Base-by-base conservation (phyloP, 1,140 invertebrate species). In the Drosophila lacteicornis region DNA sequence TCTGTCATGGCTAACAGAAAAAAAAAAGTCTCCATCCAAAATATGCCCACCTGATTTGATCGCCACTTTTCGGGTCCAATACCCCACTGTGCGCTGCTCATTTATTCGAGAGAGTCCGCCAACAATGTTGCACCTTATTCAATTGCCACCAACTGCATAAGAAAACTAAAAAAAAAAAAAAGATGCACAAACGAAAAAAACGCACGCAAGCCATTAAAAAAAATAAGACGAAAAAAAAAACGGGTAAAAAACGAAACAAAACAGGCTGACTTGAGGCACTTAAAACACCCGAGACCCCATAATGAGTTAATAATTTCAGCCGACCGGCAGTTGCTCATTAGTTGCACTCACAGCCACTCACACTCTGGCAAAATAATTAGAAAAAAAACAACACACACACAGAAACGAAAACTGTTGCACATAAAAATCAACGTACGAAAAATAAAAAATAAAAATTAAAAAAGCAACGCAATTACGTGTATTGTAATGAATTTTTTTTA, bases 321-420 rank as follows among this genome's bases (percentile, higher is more conserved):
- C 57, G 76, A 80, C 69, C 62, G 69, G 67, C 82, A 75, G 59
- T 86, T 75, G 79, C 82, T 85, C 82, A 85, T 85, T 85, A 85
- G 82, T 65, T 67, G 79, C 67, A 75, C 71, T 75, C 47, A 56
- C 62, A 53, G 17, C 12, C 50, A 43, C 68, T 61, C 61, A 43
- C 43, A 79, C 46, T 50, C 12, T 22, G 25, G n/a, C 30, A 13
- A 53, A 63, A 78, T 61, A 78, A 77, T 68, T 67, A 68, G 60
- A 75, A 75, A 67, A 59, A 65, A 58, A 63, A 3, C 19, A 6
- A 49, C 25, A 51, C 15, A 56, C 56, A 49, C 46, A 63, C 51
- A 49, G 30, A 40, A 46, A 71, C 38, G 56, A 74, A 75, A 74
- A 75, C 69, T 74, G 67, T 73, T 73, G 68, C 67, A 73, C 60